Evolutionary conservation across 2,797 vertebrate species (phyloP), one percentile per base, ranked within the genome.

Genomic region (Amniataba percoides): DNA sequence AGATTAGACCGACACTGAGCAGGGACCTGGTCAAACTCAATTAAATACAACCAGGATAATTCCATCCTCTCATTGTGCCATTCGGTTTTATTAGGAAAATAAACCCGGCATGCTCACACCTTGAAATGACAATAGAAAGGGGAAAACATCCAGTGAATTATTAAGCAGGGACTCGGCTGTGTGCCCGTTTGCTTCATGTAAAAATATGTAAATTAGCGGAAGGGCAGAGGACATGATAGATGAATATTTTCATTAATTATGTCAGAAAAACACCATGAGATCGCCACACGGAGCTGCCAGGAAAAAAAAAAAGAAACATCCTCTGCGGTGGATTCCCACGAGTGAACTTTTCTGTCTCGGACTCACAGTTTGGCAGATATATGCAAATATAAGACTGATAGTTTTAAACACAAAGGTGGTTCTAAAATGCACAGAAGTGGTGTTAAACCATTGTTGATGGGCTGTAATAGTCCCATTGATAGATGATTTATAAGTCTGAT

Each of bases 1-100:
- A 90, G 94, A 94, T 92, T 86, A 90, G 87, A 84, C 48, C 68
- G 77, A 91, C 91, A 89, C 83, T 25, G 81, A 88, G 89, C 76
- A 61, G 78, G 63, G 85, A 91, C 84, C 90, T 85, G 92, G 90
- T 94, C 93, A 93, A 90, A 94, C 86, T 93, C 87, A 91, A 93
- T 95, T 93, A 94, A 92, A 92, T 85, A 81, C 82, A 78, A 87
- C 83, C 87, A 70, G 87, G 86, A 89, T 93, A 88, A 93, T 91
- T 87, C 87, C 84, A 82, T 82, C 89, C 76, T 74, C 85, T 90
- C 83, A 85, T 88, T 83, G 89, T 83, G 75, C 82, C 77, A 62
- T 90, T 88, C 19, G 62, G 57, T 88, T 90, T 91, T 84, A 85
- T 90, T 84, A 75, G 84, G 59, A 86, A 88, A 91, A 92, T 80